These are phyloP conservation scores for Phragmatobia fuliginosa DNA, from an alignment of 2,888 invertebrate species.

Conservation along the genomic window DNA sequence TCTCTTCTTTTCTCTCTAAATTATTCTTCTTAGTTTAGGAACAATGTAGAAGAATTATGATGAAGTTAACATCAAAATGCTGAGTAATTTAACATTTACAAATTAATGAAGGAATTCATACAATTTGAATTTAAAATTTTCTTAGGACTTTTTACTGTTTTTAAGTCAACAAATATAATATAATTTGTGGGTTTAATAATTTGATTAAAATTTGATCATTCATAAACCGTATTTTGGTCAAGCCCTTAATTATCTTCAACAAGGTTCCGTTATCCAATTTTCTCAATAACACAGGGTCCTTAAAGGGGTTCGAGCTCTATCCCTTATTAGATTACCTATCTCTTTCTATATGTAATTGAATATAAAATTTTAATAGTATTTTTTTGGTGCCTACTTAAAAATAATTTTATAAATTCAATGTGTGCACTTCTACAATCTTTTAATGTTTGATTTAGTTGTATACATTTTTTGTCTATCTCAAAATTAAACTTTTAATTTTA, in stretches of 20 bases:
- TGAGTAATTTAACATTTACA: conserved; percentile 1
- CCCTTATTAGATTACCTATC: conserved; percentile 36
- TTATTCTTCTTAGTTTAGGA: background rate
- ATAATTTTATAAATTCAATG: background rate
- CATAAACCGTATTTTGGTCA: conserved; percentile 8
- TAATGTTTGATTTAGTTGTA: no score
- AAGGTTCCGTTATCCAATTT: conserved; percentile 15
- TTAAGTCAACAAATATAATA: background rate
- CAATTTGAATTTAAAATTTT: background rate
- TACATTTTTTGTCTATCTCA: no score
- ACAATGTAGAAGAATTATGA: background rate
- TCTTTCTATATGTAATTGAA: conserved; percentile 33
- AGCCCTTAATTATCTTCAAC: conserved; percentile 28
- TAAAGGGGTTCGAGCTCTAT: conserved; percentile 16
- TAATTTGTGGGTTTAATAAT: conserved; percentile 1
- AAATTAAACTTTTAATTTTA: no score
- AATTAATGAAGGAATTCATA: background rate
- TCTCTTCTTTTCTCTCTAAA: conserved; percentile 3
- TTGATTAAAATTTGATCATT: conserved; percentile 2
- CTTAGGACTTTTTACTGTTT: no score
- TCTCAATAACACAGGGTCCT: conserved; percentile 24
- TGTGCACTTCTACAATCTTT: background rate
- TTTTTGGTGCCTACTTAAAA: background rate
- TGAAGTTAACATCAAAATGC: background rate
- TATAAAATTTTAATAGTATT: conserved; percentile 36